These are phyloP conservation scores for Melanotaenia duboulayi DNA, from an alignment of 2,113 vertebrate genomes.

Conservation along the genomic window DNA sequence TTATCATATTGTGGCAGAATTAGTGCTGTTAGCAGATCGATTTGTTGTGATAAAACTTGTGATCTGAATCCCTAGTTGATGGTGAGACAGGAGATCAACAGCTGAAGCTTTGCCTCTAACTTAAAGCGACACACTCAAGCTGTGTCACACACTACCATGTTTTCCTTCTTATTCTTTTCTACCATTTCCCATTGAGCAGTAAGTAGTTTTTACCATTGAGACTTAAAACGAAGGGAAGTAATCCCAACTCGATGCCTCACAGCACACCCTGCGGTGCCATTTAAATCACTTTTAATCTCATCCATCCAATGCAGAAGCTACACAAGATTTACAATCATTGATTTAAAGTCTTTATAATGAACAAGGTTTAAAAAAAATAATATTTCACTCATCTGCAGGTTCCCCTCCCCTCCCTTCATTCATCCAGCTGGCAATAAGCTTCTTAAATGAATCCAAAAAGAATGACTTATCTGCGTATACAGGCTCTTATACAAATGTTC, in stretches of 20 bases:
- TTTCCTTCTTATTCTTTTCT: constrained; percentile 2
- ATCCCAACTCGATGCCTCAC: neutral
- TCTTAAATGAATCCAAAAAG: constrained; percentile 51
- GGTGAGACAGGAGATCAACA: too few species aligned
- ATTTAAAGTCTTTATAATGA: constrained; percentile 41
- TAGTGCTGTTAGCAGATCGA: too few species aligned
- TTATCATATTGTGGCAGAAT: too few species aligned
- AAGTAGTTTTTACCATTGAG: neutral
- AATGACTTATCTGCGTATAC: constrained; percentile 57
- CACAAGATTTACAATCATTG: constrained; percentile 18
- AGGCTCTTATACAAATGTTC: constrained; percentile 48
- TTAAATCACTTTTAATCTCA: constrained; percentile 21
- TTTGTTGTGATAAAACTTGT: too few species aligned
- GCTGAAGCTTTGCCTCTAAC: neutral
- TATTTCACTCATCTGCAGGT: constrained; percentile 40
- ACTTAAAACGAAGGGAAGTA: constrained; percentile 1
- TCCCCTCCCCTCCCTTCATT: constrained; percentile 35
- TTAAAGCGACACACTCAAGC: too few species aligned
- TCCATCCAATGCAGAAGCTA: constrained; percentile 9
- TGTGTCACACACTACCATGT: too few species aligned
- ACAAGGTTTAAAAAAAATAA: constrained; percentile 42
- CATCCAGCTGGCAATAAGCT: constrained; percentile 53
- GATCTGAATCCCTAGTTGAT: too few species aligned
- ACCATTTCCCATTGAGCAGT: constrained; percentile 1
- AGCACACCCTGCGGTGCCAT: neutral